Evolutionary conservation across 2,888 invertebrate species (phyloP).

Genomic region (Phortica okadai): DNA sequence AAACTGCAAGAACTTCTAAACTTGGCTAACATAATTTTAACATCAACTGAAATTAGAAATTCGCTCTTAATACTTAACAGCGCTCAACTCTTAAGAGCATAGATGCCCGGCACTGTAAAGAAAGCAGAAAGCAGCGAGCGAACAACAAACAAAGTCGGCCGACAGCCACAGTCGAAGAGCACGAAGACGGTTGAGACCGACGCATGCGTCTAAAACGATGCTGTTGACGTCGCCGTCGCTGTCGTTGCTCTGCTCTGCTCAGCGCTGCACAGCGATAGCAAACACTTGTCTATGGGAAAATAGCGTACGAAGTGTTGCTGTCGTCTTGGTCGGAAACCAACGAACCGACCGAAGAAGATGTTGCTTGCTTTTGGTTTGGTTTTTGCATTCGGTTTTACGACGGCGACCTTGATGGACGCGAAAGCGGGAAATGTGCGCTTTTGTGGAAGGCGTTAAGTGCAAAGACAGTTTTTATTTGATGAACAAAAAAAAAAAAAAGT

Average conservation of each 20-base stretch:
- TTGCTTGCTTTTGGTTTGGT: conserved; percentile 49
- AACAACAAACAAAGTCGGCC: neutral
- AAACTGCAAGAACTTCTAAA: too few relatives aligned
- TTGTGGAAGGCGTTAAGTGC: neutral
- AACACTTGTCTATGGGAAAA: conserved; percentile 31
- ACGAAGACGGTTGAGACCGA: neutral
- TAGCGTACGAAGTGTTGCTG: conserved; percentile 18
- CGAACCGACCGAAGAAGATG: conserved; percentile 54
- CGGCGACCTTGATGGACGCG: conserved; percentile 77
- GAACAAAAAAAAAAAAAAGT: neutral
- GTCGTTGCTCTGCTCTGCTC: conserved; percentile 16
- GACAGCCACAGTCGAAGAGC: neutral
- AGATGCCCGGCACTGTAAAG: neutral
- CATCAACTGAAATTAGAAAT: neutral
- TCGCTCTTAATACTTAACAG: conserved; percentile 4
- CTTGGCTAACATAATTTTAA: neutral
- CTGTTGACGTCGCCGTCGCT: neutral
- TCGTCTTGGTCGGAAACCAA: conserved; percentile 38
- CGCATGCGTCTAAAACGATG: neutral
- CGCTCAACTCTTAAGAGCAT: neutral
- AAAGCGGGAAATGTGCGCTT: conserved; percentile 64
- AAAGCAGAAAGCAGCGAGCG: conserved; percentile 14
- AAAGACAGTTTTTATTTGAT: neutral
- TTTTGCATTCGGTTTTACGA: conserved; percentile 74
- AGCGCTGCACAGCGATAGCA: neutral